Percentiles rank a stretch among this genome's conserved stretches.
phyloP scores from a whole-genome alignment of 2,888 invertebrate genomes.

The Drosophila anomelani region DNA sequence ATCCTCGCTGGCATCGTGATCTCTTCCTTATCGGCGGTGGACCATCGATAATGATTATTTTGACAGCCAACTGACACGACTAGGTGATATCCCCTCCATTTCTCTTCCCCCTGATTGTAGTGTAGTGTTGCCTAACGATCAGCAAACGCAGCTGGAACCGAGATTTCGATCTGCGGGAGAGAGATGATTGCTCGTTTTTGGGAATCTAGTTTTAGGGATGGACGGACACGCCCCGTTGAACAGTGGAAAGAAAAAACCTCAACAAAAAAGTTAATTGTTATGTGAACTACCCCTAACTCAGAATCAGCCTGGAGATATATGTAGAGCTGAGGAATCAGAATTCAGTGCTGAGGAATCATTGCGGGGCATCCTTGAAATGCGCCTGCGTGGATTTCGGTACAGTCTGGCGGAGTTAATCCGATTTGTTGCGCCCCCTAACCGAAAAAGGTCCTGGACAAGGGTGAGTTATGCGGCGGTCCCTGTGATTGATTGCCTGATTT shows the following conservation, averaged over 20 bases:
- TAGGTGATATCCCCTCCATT: slow-evolving; percentile 14
- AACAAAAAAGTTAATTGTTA: slow-evolving; percentile 71
- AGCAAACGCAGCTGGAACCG: slow-evolving; percentile 48
- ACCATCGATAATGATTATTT: slow-evolving; percentile 64
- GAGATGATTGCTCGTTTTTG: slow-evolving; percentile 64
- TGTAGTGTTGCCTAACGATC: slow-evolving; percentile 35
- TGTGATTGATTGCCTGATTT: slow-evolving; percentile 76
- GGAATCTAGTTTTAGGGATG: slow-evolving; percentile 43
- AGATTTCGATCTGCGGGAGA: slow-evolving; percentile 9
- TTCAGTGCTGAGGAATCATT: slow-evolving; percentile 8
- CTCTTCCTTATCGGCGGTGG: slow-evolving; percentile 34
- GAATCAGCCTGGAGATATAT: slow-evolving; percentile 3
- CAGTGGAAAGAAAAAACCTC: slow-evolving; percentile 25
- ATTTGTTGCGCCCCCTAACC: slow-evolving; percentile 70
- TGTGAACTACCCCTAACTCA: slow-evolving; percentile 46
- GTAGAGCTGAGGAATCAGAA: slow-evolving; percentile 32
- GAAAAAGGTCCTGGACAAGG: slow-evolving; percentile 39
- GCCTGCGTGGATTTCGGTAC: slow-evolving; percentile 74
- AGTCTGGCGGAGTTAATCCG: slow-evolving; percentile 75
- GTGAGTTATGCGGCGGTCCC: slow-evolving; percentile 76
- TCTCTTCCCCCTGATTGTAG: slow-evolving; percentile 50
- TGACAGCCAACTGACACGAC: slow-evolving; percentile 68
- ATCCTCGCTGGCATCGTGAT: slow-evolving; percentile 46
- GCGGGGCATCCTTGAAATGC: slow-evolving; percentile 46
- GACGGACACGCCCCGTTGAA: slow-evolving; percentile 59